Percentiles rank a stretch among this genome's conserved stretches.
phyloP scores from a whole-genome alignment of 2,888 invertebrate species.

The Drosophila lutescens region DNA sequence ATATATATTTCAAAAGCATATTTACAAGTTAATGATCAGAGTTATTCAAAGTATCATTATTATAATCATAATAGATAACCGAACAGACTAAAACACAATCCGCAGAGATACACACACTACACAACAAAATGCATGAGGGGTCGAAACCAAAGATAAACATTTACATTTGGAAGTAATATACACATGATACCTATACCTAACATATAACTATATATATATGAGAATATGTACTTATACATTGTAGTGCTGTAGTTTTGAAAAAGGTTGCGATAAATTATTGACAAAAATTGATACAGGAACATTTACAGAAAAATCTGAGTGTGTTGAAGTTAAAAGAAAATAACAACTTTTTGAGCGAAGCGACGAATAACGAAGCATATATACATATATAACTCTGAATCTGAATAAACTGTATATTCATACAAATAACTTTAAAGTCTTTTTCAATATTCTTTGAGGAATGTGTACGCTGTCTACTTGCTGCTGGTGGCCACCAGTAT shows the following conservation, averaged over 20 bases:
- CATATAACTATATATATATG: conserved; percentile 35
- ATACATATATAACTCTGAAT: conserved; percentile 63
- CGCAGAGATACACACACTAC: conserved; percentile 31
- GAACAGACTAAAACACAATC: conserved; percentile 45
- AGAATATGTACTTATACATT: conserved; percentile 47
- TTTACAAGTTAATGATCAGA: conserved; percentile 74
- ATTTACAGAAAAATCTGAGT: conserved; percentile 77
- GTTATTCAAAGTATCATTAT: conserved; percentile 64
- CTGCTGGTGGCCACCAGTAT: conserved; percentile 86
- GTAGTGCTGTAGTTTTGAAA: conserved; percentile 73
- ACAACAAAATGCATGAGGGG: conserved; percentile 26
- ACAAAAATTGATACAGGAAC: conserved; percentile 80
- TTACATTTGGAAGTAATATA: conserved; percentile 60
- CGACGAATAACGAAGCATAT: conserved; percentile 66
- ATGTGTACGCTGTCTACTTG: conserved; percentile 43
- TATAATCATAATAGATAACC: conserved; percentile 53
- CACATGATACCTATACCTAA: conserved; percentile 61
- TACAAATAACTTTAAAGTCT: conserved; percentile 61
- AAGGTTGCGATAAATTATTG: conserved; percentile 64
- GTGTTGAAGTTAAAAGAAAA: conserved; percentile 61
- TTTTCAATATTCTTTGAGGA: conserved; percentile 24
- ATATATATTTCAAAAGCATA: conserved; percentile 64
- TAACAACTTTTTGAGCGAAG: conserved; percentile 55
- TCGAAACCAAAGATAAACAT: conserved; percentile 72
- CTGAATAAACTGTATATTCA: conserved; percentile 73